Evolutionary conservation across 1,140 invertebrate genomes (phyloP), one percentile per base, ranked within the genome.

Genomic region (Drosophila malerkotliana): DNA sequence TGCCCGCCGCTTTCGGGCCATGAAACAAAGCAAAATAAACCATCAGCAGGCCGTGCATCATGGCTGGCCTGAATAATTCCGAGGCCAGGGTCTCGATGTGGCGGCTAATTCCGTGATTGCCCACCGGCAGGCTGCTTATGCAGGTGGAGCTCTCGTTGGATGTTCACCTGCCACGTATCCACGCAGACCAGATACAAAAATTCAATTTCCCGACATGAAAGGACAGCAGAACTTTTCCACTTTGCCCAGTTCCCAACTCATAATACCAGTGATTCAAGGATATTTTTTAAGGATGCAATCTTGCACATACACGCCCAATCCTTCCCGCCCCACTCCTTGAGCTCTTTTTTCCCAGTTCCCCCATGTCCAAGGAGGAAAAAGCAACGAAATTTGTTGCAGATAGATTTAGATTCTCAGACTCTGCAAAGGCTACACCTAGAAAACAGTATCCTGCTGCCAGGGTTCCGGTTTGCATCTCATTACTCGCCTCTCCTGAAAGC

Each of bases 341-440:
- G 18, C 52, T 60, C 72, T 62, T 66, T 55, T 47, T 55, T 30
- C 47, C 48, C 62, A 54, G 56, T 77, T 67, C 52, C 3, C 9
- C 4, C 41, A 21, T 18, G 15, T 12, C 55, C 12, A 3, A 4
- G 45, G 12, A n/a, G 15, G 30, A 48, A 56, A 48, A 30, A 39
- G 72, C 48, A n/a, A 44, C 49, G 41, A 60, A 77, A 63, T 72
- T 77, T 80, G 62, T 87, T 88, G 62, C 64, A 76, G 79, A 87
- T 88, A 88, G 76, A 88, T 87, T 82, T 79, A 72, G 75, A 82
- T 67, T 79, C 75, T 75, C 41, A 37, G 26, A 60, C 32, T 72
- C 30, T 34, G 12, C 12, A 52, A 52, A 34, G 18, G 47, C 12
- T 51, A 12, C 1, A 52, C 57, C 30, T 21, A 32, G 3, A 52